Conservation (phyloP, 2,113 vertebrate species). For the Ptyas mucosa region DNA sequence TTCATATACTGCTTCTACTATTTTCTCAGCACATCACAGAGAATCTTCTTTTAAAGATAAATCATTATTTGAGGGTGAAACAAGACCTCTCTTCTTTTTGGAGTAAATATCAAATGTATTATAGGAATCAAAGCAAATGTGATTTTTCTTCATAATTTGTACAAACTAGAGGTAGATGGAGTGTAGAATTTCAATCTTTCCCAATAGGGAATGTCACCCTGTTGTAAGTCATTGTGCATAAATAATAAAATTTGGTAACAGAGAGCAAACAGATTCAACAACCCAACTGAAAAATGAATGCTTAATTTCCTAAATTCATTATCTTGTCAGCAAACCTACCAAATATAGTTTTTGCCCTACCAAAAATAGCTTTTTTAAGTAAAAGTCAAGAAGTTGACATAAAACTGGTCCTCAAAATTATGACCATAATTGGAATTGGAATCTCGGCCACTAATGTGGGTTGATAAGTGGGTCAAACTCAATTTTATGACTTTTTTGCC, state of each 20-base stretch:
- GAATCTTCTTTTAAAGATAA: not conserved
- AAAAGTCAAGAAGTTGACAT: not conserved
- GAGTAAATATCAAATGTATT: not conserved
- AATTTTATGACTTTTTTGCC: not conserved
- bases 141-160: not conserved
- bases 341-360: slow-evolving; percentile 33
- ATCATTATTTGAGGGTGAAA: not conserved
- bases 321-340: not conserved
- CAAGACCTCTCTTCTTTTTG: not conserved
- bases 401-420: not conserved
- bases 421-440: not conserved
- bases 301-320: not conserved
- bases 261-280: not conserved
- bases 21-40: not conserved
- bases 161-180: not conserved
- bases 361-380: not conserved
- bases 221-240: not conserved
- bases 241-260: not conserved
- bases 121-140: not conserved
- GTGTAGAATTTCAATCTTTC: not conserved
- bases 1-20: not conserved
- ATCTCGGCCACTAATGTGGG: not conserved
- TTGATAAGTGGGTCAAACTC: not conserved
- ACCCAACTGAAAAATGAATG: not conserved
- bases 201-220: not conserved